Evolutionary conservation across 1,140 invertebrate genomes (phyloP).

Genomic region (Diorhabda sublineata): DNA sequence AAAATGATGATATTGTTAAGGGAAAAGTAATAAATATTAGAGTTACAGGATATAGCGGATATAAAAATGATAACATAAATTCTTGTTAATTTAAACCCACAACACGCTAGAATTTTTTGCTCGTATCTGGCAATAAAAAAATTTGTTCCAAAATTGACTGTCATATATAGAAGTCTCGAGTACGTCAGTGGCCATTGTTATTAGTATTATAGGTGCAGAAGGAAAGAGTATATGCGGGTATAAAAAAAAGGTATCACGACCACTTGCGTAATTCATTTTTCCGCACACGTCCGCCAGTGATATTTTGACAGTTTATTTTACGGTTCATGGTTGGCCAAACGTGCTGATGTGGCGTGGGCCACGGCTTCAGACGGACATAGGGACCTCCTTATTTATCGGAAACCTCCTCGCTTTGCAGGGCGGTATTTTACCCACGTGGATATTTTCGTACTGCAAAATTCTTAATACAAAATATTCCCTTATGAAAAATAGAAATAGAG

Average conservation of each 20-base stretch:
- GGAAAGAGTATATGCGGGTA: neutral
- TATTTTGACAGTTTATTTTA: constrained; percentile 1
- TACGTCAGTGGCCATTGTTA: neutral
- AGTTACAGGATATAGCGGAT: too few relatives aligned
- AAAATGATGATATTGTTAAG: too few relatives aligned
- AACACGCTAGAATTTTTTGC: too few relatives aligned
- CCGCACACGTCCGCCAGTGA: neutral
- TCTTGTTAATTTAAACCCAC: too few relatives aligned
- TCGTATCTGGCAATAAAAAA: too few relatives aligned
- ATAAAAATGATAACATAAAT: too few relatives aligned
- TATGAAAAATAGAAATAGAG: too few relatives aligned
- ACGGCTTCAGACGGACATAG: neutral
- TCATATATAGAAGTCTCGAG: neutral
- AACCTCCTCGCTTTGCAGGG: neutral
- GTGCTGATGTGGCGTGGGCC: constrained; percentile 1
- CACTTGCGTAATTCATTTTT: constrained; percentile 1
- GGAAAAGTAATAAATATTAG: too few relatives aligned
- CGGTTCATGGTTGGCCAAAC: neutral
- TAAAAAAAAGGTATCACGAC: neutral
- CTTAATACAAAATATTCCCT: too few relatives aligned
- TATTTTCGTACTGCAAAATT: too few relatives aligned
- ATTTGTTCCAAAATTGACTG: neutral
- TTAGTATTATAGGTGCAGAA: neutral
- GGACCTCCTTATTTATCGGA: neutral
- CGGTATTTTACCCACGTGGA: neutral